These are phyloP conservation scores for Enteromius argenteus DNA, from an alignment of 2,797 vertebrate species.

Conservation along the genomic window DNA sequence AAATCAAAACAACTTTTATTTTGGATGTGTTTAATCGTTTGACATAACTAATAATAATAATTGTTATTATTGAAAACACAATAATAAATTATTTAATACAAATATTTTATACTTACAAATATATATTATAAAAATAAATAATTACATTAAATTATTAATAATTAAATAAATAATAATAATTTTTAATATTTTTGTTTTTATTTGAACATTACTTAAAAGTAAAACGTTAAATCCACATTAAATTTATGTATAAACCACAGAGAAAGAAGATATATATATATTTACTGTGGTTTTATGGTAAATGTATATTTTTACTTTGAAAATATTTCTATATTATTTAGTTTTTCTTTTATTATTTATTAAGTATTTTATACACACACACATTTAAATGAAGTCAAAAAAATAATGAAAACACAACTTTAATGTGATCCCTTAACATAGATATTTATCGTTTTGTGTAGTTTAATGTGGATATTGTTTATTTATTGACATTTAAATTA, in stretches of 20 bases:
- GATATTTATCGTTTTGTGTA: not conserved
- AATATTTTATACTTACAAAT: no score
- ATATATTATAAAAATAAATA: no score
- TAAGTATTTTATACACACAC: not conserved
- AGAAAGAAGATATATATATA: not conserved
- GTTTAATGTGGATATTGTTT: not conserved
- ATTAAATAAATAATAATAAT: no score
- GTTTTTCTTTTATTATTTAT: not conserved
- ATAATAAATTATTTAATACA: not conserved
- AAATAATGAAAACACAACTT: not conserved
- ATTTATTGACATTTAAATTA: not conserved
- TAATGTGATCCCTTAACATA: not conserved
- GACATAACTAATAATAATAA: no score
- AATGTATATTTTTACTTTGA: not conserved
- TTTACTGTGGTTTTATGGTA: not conserved
- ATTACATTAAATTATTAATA: no score
- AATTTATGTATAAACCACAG: not conserved
- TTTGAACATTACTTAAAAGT: not conserved
- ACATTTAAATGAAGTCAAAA: not conserved
- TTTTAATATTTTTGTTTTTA: no score
- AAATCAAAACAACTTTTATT: no score
- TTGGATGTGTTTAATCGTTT: no score
- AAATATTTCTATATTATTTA: not conserved
- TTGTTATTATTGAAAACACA: not conserved
- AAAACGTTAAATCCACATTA: not conserved